A percentile compares a stretch with the other conserved stretches of the same genome.
These are phyloP conservation scores for Sinonovacula constricta DNA, from an alignment of 1,140 invertebrate species.

Conservation along the genomic window DNA sequence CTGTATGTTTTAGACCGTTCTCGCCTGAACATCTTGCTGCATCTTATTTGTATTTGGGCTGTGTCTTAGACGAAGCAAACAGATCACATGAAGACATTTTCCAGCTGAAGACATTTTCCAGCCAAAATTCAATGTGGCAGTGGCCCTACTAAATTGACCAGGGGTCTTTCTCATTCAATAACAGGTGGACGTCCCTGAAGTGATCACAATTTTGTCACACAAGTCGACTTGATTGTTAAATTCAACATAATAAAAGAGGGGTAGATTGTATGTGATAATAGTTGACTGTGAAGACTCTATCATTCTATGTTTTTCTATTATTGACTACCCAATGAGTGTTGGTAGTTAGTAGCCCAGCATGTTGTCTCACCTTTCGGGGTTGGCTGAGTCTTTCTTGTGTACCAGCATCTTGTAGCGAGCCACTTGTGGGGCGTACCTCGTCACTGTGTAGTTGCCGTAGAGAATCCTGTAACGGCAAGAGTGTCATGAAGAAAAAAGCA, in stretches of 20 bases:
- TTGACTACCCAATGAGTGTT: background rate
- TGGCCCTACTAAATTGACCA: too few relatives aligned
- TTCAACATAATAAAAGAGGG: background rate
- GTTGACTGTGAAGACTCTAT: background rate
- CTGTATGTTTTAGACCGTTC: too few relatives aligned
- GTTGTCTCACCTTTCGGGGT: slow-evolving; percentile 54
- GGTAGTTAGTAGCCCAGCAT: too few relatives aligned
- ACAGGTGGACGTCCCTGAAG: background rate
- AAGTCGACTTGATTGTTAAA: background rate
- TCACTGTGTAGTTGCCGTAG: slow-evolving; percentile 47
- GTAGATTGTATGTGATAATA: background rate
- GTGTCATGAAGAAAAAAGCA: too few relatives aligned
- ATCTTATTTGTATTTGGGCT: too few relatives aligned
- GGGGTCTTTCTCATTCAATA: too few relatives aligned
- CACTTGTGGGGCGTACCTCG: slow-evolving; percentile 55
- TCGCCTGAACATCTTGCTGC: too few relatives aligned
- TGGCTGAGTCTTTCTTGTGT: slow-evolving; percentile 58
- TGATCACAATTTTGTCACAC: background rate
- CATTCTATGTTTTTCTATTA: background rate
- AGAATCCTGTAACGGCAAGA: slow-evolving; percentile 55
- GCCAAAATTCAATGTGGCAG: too few relatives aligned
- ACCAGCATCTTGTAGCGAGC: slow-evolving; percentile 62
- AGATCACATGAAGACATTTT: too few relatives aligned
- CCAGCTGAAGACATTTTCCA: too few relatives aligned
- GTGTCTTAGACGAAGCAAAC: too few relatives aligned